These are phyloP conservation scores for Hemitrygon akajei DNA, from an alignment of 2,797 vertebrate species.

Conservation along the genomic window DNA sequence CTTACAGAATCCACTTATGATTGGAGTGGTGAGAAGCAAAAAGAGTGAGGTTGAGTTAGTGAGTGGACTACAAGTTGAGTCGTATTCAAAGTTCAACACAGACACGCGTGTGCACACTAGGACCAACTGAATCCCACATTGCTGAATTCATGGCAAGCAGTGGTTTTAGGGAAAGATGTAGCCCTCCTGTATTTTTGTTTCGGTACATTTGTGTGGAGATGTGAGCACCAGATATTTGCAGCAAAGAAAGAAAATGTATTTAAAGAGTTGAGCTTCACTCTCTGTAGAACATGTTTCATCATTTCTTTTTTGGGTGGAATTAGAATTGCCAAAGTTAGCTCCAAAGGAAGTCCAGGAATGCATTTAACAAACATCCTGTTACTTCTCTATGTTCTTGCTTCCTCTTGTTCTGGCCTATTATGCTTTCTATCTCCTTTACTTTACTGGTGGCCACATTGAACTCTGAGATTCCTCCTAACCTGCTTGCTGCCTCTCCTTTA, in stretches of 20 bases:
- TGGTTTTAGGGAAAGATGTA: background rate
- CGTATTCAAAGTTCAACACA: background rate
- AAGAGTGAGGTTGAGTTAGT: background rate
- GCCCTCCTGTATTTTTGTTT: background rate
- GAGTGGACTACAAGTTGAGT: too few species aligned
- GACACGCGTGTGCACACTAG: too few species aligned
- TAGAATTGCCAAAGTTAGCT: background rate
- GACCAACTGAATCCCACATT: background rate
- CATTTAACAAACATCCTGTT: background rate
- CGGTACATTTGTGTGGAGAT: background rate
- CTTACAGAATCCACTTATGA: background rate
- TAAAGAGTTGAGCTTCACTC: background rate
- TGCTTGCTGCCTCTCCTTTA: background rate
- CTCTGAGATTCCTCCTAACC: background rate
- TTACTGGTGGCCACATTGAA: background rate
- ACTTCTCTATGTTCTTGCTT: background rate
- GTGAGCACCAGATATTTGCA: background rate
- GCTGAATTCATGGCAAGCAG: background rate
- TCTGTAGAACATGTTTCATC: background rate
- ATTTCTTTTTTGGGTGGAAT: background rate
- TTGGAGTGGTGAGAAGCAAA: background rate
- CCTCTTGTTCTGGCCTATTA: background rate
- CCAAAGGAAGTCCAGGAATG: background rate
- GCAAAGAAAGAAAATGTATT: background rate
- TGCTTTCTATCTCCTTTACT: background rate